Percentiles rank a stretch among this genome's conserved stretches.
phyloP scores from a whole-genome alignment of 1,140 invertebrate species.

The Aphis gossypii region DNA sequence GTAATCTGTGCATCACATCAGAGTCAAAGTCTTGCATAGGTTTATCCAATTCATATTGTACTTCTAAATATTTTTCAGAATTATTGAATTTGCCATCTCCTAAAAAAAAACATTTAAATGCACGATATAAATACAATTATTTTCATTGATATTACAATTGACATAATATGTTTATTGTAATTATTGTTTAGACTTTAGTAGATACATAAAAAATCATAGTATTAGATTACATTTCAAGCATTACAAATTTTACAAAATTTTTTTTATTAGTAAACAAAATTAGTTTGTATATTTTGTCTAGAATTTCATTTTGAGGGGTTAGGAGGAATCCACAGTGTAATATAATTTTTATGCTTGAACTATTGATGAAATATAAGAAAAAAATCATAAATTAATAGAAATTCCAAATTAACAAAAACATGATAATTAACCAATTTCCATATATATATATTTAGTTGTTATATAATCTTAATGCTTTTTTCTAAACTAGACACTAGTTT shows the following conservation, averaged over 20 bases:
- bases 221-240: too few species aligned
- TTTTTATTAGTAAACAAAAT: too few species aligned
- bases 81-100: conserved; percentile 53
- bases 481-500: not conserved
- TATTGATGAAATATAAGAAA: not conserved
- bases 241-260: too few species aligned
- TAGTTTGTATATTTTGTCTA: not conserved
- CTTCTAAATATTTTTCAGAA: not conserved
- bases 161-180: not conserved
- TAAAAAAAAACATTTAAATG: conserved; percentile 6
- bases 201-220: too few species aligned
- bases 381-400: not conserved
- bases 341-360: not conserved
- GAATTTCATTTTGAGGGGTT: not conserved
- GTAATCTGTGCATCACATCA: conserved; percentile 51
- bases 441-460: not conserved
- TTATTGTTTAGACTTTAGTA: too few species aligned
- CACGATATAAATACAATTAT: not conserved
- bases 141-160: not conserved
- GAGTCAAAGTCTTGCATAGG: conserved; percentile 44
- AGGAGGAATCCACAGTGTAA: not conserved
- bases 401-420: not conserved
- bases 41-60: conserved; percentile 44
- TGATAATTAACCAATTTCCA: not conserved
- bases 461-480: not conserved